Base-by-base conservation (phyloP, 2,888 invertebrate species). In the Pomacea canaliculata region DNA sequence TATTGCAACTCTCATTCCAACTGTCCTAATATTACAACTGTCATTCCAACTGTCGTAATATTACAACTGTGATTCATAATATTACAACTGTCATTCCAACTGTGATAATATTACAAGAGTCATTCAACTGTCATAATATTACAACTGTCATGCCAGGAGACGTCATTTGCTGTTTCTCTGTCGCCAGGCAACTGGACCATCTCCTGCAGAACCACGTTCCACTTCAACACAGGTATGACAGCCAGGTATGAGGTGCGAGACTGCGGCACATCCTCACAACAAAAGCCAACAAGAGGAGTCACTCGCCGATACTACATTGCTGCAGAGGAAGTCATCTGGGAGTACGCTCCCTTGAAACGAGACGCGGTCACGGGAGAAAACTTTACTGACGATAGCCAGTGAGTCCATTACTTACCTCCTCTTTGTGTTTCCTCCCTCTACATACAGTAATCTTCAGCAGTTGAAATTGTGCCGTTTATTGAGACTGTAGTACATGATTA, bases 171-270 rank as follows among this genome's bases (percentile, higher is more conserved):
- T 56, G 16, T 56, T 51, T 56, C 1, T 56, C 12, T 56, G 4
- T 56, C 12, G 4, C 12, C 81, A 84, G 85, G 85, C 19, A 82
- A 77, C 73, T 85, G 85, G 85, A 80, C 82, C 1, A 63, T 85
- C 63, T 81, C 79, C 23, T 84, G 84, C 37, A 81, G 84, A 67
- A 84, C 83, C 9, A 79, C 81, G 65, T 81, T 81, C 62, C 84
- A 85, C 75, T 80, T 83, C 48, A 78, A 77, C 78, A 81, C 81
- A 2, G 86, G 86, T 1, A 85, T 86, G 85, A 79, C 80, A 0
- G 80, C 83, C 13, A 79, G 78, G 27, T 85, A 85, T 73, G 80
- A 78, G 23, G 85, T 85, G 18, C 78, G 81, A 51, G 78, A 76
- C 10, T 86, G 85, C 62, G 74, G 59, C 0, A 72, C 59, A 48